Base-by-base conservation (phyloP, 2,797 vertebrate genomes). In the Rhyacichthys aspro region DNA sequence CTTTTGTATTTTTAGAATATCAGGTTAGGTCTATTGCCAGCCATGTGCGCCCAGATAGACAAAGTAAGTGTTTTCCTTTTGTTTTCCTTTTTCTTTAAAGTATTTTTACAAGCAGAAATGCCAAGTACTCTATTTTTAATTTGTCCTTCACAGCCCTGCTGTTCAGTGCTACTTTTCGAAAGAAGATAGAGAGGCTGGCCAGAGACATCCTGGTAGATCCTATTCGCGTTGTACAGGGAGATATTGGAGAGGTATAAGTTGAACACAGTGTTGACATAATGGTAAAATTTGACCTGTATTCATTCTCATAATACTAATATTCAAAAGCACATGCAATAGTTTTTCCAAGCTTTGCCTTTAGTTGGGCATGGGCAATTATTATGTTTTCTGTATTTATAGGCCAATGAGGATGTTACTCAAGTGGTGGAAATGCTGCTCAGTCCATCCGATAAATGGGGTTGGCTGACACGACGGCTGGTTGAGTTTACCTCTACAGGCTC, bases 161-260 rank as follows among this genome's bases (percentile, higher is more conserved):
- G 67, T 99, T 98, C 86, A 99, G 98, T 59, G 98, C 98, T 65
- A 99, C 98, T 0, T 99, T 99, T 87, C 93, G 96, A 41, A 98
- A 97, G 90, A 99, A 98, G 90, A 99, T 99, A 1, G 98, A 99
- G 89, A 95, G 94, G 39, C 74, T 99, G 77, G 98, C 98, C 19
- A 92, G 97, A 81, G 98, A 99, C 76, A 98, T 99, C 81, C 83
- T 99, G 74, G 89, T 95, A 0, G 97, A 99, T 82, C 97, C 98
- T 0, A 98, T 99, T 60, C 95, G 97, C 38, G 97, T 99, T 41
- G 98, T 99, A 60, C 98, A 99, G 70, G 98, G 97, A 76, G 98
- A 99, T 89, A 97, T 99, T 11, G 98, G 98, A 89, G 97, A 99
- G 95, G 97, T 99, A 88, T 68, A 52, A 16, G 8, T 9, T 38